Conservation (phyloP, 2,113 vertebrate genomes). For the Aepyceros melampus region DNA sequence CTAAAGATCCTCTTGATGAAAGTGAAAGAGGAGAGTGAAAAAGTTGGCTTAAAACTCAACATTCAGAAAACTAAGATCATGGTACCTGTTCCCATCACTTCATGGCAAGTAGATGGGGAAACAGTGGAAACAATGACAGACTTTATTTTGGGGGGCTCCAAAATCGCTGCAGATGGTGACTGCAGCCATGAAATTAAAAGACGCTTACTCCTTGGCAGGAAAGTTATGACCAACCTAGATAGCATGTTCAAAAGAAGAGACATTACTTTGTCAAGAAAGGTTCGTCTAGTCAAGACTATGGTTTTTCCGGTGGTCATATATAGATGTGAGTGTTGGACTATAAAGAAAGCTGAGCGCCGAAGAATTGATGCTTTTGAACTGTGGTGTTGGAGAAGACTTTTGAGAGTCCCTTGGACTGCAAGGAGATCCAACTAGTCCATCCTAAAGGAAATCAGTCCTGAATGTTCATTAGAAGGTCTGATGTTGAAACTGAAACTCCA, state of each 20-base stretch:
- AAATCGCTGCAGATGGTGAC: background rate
- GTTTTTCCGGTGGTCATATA: background rate
- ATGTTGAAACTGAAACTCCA: background rate
- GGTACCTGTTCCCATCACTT: background rate
- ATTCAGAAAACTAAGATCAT: background rate
- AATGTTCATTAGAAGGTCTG: background rate
- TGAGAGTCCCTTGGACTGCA: background rate
- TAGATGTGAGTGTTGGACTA: background rate
- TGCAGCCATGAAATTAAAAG: background rate
- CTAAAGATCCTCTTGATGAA: background rate
- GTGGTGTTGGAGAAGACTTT: background rate
- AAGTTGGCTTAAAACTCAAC: background rate
- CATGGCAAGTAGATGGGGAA: background rate
- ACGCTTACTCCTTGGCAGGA: background rate
- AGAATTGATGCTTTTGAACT: background rate
- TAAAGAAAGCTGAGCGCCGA: accelerated
- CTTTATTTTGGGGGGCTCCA: background rate
- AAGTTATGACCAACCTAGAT: background rate
- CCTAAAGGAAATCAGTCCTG: background rate
- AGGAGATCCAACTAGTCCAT: background rate
- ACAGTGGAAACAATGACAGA: background rate
- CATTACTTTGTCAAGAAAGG: background rate
- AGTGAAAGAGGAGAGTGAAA: background rate
- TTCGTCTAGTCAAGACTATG: background rate
- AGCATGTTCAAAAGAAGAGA: background rate